Evolutionary conservation across 2,888 invertebrate species (phyloP).

Genomic region (Andrena chrysosceles): DNA sequence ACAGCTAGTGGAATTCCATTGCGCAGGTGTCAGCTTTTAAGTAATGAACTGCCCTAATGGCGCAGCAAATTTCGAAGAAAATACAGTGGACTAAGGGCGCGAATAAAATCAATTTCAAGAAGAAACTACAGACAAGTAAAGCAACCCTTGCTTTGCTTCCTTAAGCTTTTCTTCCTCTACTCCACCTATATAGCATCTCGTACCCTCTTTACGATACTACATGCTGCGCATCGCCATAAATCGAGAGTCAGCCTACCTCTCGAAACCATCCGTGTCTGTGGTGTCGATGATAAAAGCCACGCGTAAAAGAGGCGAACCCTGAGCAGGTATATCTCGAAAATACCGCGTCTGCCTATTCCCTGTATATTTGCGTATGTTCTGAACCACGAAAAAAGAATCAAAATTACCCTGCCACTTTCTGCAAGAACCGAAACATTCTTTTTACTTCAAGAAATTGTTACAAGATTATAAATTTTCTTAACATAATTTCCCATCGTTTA

Average conservation of each 20-base stretch:
- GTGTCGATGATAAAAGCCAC: conserved; percentile 43
- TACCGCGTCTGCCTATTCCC: conserved; percentile 2
- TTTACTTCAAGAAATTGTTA: background rate
- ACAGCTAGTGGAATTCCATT: background rate
- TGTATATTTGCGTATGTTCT: background rate
- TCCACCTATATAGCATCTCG: background rate
- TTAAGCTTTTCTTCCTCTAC: background rate
- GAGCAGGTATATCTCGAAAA: conserved; percentile 20
- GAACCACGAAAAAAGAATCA: background rate
- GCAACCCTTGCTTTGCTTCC: background rate
- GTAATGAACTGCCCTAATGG: background rate
- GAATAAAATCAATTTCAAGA: background rate
- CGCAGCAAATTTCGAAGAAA: background rate
- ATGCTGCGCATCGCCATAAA: conserved; percentile 39
- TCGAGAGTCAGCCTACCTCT: conserved; percentile 33
- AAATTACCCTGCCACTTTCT: background rate
- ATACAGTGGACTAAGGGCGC: background rate
- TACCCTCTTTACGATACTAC: conserved; percentile 29
- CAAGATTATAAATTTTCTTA: background rate
- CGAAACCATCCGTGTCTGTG: conserved; percentile 29
- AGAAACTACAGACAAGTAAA: background rate
- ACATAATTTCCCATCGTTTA: background rate
- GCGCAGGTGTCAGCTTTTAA: background rate
- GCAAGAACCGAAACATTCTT: background rate
- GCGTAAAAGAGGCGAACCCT: background rate